Evolutionary conservation across 2,797 vertebrate species (phyloP), one percentile per base, ranked within the genome.

Genomic region (Pelochelys cantorii): DNA sequence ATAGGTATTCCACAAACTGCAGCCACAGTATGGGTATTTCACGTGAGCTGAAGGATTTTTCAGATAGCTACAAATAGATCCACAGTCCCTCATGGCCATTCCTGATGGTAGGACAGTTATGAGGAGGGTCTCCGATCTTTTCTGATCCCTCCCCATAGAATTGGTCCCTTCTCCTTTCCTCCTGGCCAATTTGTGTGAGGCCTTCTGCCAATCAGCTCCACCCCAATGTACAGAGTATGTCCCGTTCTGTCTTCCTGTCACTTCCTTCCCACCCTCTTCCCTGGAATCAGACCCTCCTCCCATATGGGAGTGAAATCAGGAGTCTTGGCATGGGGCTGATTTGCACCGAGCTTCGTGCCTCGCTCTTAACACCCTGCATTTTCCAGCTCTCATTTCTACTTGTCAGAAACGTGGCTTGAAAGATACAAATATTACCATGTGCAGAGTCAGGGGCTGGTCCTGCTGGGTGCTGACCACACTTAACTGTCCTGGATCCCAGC

Each of bases 41-140:
- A 77, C 0, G 0, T 59, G 48, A 93, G 83, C 89, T 0, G 0
- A 48, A 7, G 56, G 92, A 37, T 71, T 96, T 96, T 96, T 96
- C 80, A 83, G 31, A 86, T 1, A 42, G 87, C 92, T 88, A 85
- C 87, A 93, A 94, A 92, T 81, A 93, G 65, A 1, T 48, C 42
- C 42, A 48, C 42, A 34, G 18, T 71, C 22, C 5, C 18, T 71
- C 27, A 37, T 71, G 68, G 18, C 65, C 20, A 22, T 71, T 34
- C 22, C 18, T 34, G n/a, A 37, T 71, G 18, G 3, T 71, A n/a
- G n/a, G 18, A 20, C 10, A 17, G 65, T 71, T 71, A 71, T 71
- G 22, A 71, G n/a, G 18, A 34, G 65, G 18, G 65, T 34, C n/a
- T 34, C 65, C n/a, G 62, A 34, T 68, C 62, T 29, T 68, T n/a